Percentiles rank a stretch among this genome's conserved stretches.
These are phyloP conservation scores for Heterodera schachtii DNA, from an alignment of 1,140 invertebrate species.

Conservation along the genomic window DNA sequence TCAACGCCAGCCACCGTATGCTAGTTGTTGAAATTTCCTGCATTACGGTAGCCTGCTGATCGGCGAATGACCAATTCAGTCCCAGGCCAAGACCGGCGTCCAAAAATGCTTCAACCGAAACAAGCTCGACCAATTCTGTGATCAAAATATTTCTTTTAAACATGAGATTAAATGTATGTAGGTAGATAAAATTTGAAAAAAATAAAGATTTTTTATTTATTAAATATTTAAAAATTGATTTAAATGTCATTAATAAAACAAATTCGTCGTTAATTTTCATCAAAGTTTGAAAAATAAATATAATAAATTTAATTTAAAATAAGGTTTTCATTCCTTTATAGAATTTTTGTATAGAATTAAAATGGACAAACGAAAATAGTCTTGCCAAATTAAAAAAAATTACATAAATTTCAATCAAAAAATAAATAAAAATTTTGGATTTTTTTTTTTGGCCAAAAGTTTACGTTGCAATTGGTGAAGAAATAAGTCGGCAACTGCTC, in stretches of 20 bases:
- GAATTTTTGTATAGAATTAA: too few relatives aligned
- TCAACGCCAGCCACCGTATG: slow-evolving; percentile 50
- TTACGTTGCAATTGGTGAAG: slow-evolving; percentile 52
- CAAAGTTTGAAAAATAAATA: too few relatives aligned
- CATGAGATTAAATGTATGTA: too few relatives aligned
- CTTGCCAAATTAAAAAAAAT: neutral
- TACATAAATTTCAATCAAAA: too few relatives aligned
- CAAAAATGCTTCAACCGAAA: slow-evolving; percentile 41
- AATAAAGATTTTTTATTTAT: too few relatives aligned
- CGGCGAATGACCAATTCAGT: slow-evolving; percentile 52
- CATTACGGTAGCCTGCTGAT: slow-evolving; percentile 31
- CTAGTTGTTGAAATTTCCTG: slow-evolving; percentile 51
- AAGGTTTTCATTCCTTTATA: too few relatives aligned
- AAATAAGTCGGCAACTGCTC: slow-evolving; percentile 52
- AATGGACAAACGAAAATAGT: too few relatives aligned
- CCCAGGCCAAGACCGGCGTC: slow-evolving; percentile 39
- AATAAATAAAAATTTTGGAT: neutral
- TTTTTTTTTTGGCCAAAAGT: neutral
- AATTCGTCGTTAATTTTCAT: too few relatives aligned
- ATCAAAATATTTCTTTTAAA: neutral
- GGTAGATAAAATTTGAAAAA: too few relatives aligned
- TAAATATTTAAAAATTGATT: too few relatives aligned
- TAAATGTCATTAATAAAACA: too few relatives aligned
- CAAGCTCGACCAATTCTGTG: slow-evolving; percentile 47
- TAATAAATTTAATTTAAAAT: too few relatives aligned